Evolutionary conservation across 2,888 invertebrate species (phyloP).

Genomic region (Parnassius mnemosyne): DNA sequence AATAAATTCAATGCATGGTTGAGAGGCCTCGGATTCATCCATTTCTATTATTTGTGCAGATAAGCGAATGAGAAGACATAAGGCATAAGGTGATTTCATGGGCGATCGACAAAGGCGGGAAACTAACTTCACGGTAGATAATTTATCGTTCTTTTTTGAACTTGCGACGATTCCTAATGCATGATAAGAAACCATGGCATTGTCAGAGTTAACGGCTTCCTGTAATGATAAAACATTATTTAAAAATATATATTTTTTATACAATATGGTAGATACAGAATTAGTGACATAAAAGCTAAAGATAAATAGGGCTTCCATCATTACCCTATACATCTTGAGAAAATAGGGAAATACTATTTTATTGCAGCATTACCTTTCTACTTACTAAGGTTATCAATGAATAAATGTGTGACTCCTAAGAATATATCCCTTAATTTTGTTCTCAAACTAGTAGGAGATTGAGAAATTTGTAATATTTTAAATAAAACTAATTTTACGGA

Average conservation of each 20-base stretch:
- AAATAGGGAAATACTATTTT: no score
- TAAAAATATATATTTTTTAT: neutral
- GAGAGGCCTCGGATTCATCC: slow-evolving; percentile 86
- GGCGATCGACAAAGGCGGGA: slow-evolving; percentile 91
- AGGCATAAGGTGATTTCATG: slow-evolving; percentile 96
- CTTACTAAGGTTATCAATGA: no score
- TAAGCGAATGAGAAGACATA: slow-evolving; percentile 96
- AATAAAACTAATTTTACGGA: no score
- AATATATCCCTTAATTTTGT: no score
- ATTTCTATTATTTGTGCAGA: slow-evolving; percentile 97
- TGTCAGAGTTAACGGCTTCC: slow-evolving; percentile 76
- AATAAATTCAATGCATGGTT: slow-evolving; percentile 93
- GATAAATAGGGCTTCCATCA: no score
- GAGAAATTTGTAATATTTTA: no score
- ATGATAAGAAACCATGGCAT: slow-evolving; percentile 97
- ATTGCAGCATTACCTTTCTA: no score
- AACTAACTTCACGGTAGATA: slow-evolving; percentile 97
- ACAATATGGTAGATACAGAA: no score
- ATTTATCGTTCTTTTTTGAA: slow-evolving; percentile 94
- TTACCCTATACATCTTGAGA: no score
- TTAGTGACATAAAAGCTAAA: no score
- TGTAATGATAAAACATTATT: slow-evolving; percentile 34
- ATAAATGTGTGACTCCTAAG: no score
- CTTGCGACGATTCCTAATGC: slow-evolving; percentile 97
- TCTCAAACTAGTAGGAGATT: no score